Conservation (phyloP, 2,888 invertebrate genomes). For the Alsophila aescularia region DNA sequence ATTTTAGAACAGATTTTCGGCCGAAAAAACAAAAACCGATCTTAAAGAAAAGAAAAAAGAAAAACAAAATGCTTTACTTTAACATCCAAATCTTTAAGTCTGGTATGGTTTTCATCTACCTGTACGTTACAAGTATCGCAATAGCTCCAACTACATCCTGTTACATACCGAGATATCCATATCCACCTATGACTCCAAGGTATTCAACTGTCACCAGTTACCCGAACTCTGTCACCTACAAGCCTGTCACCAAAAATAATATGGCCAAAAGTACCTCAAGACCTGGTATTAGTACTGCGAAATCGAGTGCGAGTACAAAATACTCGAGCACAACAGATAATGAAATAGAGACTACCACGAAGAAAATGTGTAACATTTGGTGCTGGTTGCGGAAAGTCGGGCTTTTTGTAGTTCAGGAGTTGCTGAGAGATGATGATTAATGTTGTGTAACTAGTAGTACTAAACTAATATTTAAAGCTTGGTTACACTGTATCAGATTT, state of each 20-base stretch:
- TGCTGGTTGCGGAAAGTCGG: conserved; percentile 62
- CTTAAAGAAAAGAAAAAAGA: not conserved
- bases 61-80: not conserved
- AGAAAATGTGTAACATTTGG: conserved; percentile 54
- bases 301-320: conserved; percentile 4
- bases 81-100: not conserved
- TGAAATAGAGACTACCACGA: conserved; percentile 12
- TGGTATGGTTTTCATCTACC: not conserved
- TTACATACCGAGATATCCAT: conserved; percentile 29
- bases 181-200: conserved; percentile 10
- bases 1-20: too few relatives aligned
- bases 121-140: not conserved
- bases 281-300: conserved; percentile 3
- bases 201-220: conserved; percentile 12
- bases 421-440: conserved; percentile 54
- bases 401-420: conserved; percentile 60
- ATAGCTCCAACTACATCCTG: conserved; percentile 8
- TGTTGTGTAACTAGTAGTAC: not conserved
- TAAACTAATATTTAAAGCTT: too few relatives aligned
- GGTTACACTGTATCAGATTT: too few relatives aligned
- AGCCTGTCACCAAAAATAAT: conserved; percentile 5
- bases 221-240: conserved; percentile 5
- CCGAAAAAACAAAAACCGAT: not conserved
- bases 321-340: conserved; percentile 11
- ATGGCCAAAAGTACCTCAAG: not conserved